Percentiles rank a stretch among this genome's conserved stretches.
Conservation (phyloP, 2,113 vertebrate species). For the Oreochromis tanganicae region DNA sequence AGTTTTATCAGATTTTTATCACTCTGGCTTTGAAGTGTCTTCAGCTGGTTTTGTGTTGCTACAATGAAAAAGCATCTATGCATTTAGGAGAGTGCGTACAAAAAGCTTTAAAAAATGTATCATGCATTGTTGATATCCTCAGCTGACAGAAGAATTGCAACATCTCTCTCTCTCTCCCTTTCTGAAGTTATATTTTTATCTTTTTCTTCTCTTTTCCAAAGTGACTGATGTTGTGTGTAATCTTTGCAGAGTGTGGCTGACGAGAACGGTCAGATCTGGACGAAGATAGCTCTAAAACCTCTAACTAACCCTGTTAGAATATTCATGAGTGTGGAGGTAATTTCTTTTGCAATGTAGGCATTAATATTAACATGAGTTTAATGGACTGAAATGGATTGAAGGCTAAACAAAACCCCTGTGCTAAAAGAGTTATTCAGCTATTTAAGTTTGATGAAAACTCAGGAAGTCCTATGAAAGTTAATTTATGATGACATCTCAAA, state of each 20-base stretch:
- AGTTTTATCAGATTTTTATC: background rate
- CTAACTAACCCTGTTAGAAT: slow-evolving; percentile 25
- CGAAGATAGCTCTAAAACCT: slow-evolving; percentile 8
- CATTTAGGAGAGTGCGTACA: background rate
- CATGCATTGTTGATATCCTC: background rate
- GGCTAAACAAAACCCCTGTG: background rate
- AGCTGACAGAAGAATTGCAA: background rate
- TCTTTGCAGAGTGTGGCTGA: background rate
- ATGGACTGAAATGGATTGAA: background rate
- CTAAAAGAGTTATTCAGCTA: background rate
- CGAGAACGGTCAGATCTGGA: slow-evolving; percentile 18
- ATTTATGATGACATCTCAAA: background rate
- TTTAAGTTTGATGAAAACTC: background rate
- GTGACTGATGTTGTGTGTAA: background rate
- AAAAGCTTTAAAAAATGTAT: background rate
- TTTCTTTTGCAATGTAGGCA: slow-evolving; percentile 17
- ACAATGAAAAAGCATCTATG: background rate
- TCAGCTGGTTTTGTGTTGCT: background rate
- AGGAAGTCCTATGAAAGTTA: background rate
- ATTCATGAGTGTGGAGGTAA: slow-evolving; percentile 26
- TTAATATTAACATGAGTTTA: slow-evolving; percentile 17
- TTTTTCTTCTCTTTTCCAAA: background rate
- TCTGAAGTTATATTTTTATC: slow-evolving; percentile 16
- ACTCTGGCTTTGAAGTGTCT: background rate
- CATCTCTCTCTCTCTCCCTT: background rate